These are phyloP conservation scores for Mycteria americana DNA, from an alignment of 2,797 vertebrate genomes.

Conservation along the genomic window DNA sequence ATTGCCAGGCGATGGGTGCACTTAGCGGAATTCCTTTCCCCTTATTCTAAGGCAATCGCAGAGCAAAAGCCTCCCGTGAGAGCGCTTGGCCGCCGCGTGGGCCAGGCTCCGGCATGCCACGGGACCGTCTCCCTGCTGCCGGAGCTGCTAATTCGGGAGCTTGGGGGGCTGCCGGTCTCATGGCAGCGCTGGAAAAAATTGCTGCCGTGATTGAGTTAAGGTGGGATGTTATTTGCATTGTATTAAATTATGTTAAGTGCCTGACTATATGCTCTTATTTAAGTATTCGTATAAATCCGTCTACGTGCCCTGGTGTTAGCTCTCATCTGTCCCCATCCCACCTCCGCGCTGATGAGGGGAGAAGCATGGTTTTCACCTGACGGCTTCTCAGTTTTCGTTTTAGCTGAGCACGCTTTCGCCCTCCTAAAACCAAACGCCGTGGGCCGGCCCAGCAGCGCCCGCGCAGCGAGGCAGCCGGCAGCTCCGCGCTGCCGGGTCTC, in stretches of 20 bases:
- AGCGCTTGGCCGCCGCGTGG: rapidly evolving
- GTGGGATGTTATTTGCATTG: not conserved
- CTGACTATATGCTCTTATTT: not conserved
- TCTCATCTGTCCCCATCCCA: not conserved
- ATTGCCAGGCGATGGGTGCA: not conserved
- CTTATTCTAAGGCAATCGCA: not conserved
- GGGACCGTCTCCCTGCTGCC: not conserved
- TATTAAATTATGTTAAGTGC: not conserved
- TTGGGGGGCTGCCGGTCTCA: not conserved
- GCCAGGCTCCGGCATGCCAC: not conserved
- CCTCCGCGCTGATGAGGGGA: not conserved
- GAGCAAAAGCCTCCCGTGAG: not conserved
- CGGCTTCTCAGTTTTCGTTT: not conserved
- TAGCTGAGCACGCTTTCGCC: not conserved
- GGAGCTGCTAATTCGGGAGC: not conserved
- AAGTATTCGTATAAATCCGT: not conserved
- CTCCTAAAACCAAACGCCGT: rapidly evolving
- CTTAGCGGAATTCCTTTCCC: not conserved
- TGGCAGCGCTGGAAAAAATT: not conserved
- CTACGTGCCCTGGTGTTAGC: not conserved
- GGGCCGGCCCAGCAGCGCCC: not conserved
- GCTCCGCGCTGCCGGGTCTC: rapidly evolving
- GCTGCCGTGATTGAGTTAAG: not conserved
- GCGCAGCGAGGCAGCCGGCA: rapidly evolving
- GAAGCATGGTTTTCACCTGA: not conserved